A percentile compares a stretch with the other conserved stretches of the same genome.
Evolutionary conservation across 2,797 vertebrate genomes (phyloP).

Genomic region (Vireo griseus): DNA sequence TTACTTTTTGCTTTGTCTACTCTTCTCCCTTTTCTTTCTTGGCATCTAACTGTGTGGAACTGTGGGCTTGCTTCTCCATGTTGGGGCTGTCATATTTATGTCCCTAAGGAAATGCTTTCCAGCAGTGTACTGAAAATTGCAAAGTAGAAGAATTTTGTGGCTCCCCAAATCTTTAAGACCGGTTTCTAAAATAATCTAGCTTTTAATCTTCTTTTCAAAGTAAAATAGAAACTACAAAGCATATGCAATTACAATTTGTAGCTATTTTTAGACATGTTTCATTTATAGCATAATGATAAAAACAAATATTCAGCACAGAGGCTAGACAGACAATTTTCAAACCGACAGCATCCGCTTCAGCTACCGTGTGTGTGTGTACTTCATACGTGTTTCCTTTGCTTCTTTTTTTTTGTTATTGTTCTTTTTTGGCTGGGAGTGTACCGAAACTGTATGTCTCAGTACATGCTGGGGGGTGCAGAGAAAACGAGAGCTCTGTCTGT

Average conservation of each 20-base stretch:
- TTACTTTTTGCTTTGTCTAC: constrained; percentile 20
- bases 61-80: neutral
- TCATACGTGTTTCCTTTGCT: neutral
- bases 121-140: neutral
- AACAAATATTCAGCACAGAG: constrained; percentile 8
- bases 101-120: constrained; percentile 37
- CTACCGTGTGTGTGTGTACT: neutral
- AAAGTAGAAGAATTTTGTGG: constrained; percentile 49
- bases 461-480: neutral
- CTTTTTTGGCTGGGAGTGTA: neutral
- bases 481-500: neutral
- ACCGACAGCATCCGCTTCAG: neutral
- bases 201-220: constrained; percentile 55
- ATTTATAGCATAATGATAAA: constrained; percentile 35
- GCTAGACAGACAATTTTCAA: neutral
- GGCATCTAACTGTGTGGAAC: neutral
- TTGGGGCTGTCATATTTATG: neutral
- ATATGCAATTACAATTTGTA: constrained; percentile 41
- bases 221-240: constrained; percentile 35
- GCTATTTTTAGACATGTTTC: constrained; percentile 62
- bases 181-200: constrained; percentile 28
- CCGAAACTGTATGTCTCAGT: neutral
- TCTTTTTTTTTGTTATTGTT: neutral
- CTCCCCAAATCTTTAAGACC: constrained; percentile 46
- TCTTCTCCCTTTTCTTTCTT: neutral